Evolutionary conservation across 2,113 vertebrate genomes (phyloP).

Genomic region (Megalops atlanticus): DNA sequence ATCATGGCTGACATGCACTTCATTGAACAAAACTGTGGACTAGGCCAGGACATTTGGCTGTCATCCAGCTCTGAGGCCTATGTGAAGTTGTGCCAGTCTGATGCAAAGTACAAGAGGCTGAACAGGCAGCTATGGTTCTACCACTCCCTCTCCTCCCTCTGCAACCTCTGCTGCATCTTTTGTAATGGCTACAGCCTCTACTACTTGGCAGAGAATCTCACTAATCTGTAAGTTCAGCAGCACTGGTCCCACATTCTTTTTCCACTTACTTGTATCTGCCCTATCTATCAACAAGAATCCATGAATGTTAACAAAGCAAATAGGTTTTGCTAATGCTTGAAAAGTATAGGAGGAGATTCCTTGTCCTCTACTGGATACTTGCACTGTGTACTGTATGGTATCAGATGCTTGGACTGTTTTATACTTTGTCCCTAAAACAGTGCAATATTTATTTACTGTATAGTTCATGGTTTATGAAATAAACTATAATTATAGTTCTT

Average conservation of each 20-base stretch:
- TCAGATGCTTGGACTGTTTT: too few species aligned
- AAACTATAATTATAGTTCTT: too few species aligned
- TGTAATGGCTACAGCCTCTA: conserved; percentile 77
- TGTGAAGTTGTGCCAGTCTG: conserved; percentile 60
- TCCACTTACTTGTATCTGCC: neutral
- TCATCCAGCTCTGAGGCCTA: conserved; percentile 67
- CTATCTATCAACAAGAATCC: conserved; percentile 1
- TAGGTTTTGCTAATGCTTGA: neutral
- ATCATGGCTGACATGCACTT: conserved; percentile 75
- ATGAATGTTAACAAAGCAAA: neutral
- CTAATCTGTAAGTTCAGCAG: conserved; percentile 46
- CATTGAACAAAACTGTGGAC: conserved; percentile 67
- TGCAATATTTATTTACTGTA: too few species aligned
- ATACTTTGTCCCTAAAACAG: too few species aligned
- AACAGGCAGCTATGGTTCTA: conserved; percentile 66
- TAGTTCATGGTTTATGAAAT: too few species aligned
- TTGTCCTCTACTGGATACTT: neutral
- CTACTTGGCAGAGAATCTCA: conserved; percentile 72
- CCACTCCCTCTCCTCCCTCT: conserved; percentile 71
- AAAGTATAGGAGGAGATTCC: neutral
- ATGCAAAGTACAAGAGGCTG: conserved; percentile 65
- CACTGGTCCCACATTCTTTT: neutral
- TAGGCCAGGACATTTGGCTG: conserved; percentile 73
- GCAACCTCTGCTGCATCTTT: conserved; percentile 76
- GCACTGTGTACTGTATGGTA: neutral